Evolutionary conservation across 2,113 vertebrate genomes (phyloP), one percentile per base, ranked within the genome.

Genomic region (Mastomys coucha): DNA sequence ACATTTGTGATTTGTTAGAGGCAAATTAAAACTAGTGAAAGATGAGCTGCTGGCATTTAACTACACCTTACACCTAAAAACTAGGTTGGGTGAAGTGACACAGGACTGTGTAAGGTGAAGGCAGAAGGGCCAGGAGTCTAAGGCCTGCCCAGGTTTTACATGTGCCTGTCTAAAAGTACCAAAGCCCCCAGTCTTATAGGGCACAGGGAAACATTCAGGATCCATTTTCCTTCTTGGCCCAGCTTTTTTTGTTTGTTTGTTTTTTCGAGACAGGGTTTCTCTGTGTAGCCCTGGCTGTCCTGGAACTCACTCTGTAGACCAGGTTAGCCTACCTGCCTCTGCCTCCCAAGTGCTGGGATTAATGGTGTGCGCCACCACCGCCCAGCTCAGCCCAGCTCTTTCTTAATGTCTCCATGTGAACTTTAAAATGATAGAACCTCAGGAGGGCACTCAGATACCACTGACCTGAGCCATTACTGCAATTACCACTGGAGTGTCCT

Each of bases 1-100:
- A 51, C n/a, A 67, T 49, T 53, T 63, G 26, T 76, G 24, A 76
- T 31, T 91, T 67, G 45, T 22, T 51, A 9, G 26, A 70, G 51
- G 24, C 91, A 81, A 94, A 84, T 19, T 87, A 75, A 60, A 95
- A 87, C 75, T 78, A 70, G 51, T 45, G 6, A 89, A 72, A 88
- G 33, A 65, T 65, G 60, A 85, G 60, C 26, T 9, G 58, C 58
- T 45, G 14, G 14, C 16, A 12, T 17, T 63, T 84, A n/a, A 81
- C 77, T 36, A 80, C 77, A 53, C 77, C 31, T 22, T n/a, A n/a
- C 33, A 2, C 31, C 11, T 22, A 49, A 67, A 67, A 26, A 45
- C 8, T 67, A 31, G 60, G 16, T 10, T 36, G 65, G 19, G 12
- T 60, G 26, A 28, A 65, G 26, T 67, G 81, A 63, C n/a, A 39